These are phyloP conservation scores for Agonopterix arenella DNA, from an alignment of 2,888 invertebrate genomes.

Conservation along the genomic window DNA sequence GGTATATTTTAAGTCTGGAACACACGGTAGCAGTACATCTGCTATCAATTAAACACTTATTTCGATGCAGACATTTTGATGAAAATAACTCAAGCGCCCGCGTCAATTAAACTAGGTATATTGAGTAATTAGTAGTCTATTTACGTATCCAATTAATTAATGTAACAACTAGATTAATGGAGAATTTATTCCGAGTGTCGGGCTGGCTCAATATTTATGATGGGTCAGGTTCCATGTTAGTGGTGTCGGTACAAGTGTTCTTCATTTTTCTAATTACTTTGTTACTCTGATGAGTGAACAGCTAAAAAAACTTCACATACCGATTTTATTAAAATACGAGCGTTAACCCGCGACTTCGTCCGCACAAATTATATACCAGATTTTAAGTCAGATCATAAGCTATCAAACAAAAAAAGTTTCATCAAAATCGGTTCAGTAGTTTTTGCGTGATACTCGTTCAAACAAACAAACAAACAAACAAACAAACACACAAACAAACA, in stretches of 20 bases:
- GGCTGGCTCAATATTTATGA: constrained; percentile 12
- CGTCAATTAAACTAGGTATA: constrained; percentile 8
- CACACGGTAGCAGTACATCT: constrained; percentile 8
- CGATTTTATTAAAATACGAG: no score
- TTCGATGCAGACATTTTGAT: not conserved
- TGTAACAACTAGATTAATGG: constrained; percentile 15
- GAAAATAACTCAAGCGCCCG: constrained; percentile 1
- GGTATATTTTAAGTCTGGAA: no score
- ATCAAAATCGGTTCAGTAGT: no score
- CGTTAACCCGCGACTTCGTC: no score
- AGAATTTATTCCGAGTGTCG: constrained; percentile 10
- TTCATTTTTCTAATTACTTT: not conserved
- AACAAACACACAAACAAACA: no score
- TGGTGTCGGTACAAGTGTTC: no score
- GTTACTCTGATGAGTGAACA: not conserved
- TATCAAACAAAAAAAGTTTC: no score
- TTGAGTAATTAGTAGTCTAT: constrained; percentile 26
- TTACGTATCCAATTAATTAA: constrained; percentile 33
- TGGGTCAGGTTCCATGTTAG: constrained; percentile 8
- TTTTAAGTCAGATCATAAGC: no score
- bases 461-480: no score
- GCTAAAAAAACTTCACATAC: not conserved
- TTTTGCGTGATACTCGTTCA: no score
- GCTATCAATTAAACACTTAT: constrained; percentile 15
- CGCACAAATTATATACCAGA: no score